phyloP scores from a whole-genome alignment of 1,140 invertebrate genomes.

The Globodera ellingtonae region DNA sequence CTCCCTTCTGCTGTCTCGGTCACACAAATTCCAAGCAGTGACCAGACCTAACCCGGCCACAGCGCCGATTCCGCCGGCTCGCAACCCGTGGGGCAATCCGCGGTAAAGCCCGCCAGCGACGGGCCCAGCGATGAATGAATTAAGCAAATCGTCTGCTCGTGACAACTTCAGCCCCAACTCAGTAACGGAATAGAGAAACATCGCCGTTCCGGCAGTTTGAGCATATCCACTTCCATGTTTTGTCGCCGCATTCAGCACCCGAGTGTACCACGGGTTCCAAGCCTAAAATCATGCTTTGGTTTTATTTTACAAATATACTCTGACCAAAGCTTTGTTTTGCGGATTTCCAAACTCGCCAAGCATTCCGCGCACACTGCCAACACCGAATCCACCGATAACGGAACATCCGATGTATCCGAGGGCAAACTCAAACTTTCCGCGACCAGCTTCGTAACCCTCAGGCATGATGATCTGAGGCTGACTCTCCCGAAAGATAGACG shows the following conservation, averaged over 20 bases:
- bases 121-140: conserved; percentile 50
- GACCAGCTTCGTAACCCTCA: conserved; percentile 51
- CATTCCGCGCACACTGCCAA: conserved; percentile 44
- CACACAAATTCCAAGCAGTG: conserved; percentile 38
- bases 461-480: conserved; percentile 56
- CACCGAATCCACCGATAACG: conserved; percentile 44
- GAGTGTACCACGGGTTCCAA: conserved; percentile 7
- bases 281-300: conserved; percentile 10
- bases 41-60: conserved; percentile 39
- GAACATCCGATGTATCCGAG: conserved; percentile 55
- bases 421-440: conserved; percentile 53
- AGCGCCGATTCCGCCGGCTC: conserved; percentile 37
- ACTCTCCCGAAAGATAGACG: conserved; percentile 48
- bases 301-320: not conserved
- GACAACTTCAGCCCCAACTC: conserved; percentile 39
- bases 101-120: conserved; percentile 50
- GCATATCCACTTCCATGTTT: conserved; percentile 57
- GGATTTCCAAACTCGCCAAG: conserved; percentile 4
- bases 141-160: conserved; percentile 48
- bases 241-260: conserved; percentile 49
- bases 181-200: conserved; percentile 49
- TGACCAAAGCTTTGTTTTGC: not conserved
- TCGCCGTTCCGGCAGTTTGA: conserved; percentile 50
- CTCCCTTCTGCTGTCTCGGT: conserved; percentile 44
- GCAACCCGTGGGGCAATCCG: conserved; percentile 38